phyloP scores from a whole-genome alignment of 1,140 invertebrate species.

The Phenacoccus solenopsis region DNA sequence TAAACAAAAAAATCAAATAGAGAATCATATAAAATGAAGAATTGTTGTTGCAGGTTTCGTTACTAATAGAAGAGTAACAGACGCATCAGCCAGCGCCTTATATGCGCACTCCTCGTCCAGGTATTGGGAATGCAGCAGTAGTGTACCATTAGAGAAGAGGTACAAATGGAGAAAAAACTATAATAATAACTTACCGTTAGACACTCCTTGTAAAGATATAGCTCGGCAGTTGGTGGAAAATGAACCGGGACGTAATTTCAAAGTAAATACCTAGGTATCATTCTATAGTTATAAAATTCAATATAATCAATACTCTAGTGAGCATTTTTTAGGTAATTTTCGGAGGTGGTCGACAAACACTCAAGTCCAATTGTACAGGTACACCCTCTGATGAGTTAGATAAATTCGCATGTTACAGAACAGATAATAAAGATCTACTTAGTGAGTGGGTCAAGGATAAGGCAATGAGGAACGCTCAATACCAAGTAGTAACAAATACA shows the following conservation, averaged over 20 bases:
- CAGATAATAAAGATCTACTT: constrained; percentile 59
- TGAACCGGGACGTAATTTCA: constrained; percentile 54
- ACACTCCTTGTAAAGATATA: constrained; percentile 52
- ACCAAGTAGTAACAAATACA: constrained; percentile 49
- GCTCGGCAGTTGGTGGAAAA: constrained; percentile 58
- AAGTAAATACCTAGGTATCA: too few relatives aligned
- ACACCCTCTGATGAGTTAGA: constrained; percentile 46
- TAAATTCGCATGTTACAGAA: constrained; percentile 48
- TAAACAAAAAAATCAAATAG: too few relatives aligned
- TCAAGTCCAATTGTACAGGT: constrained; percentile 43
- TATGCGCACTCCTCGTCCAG: constrained; percentile 65
- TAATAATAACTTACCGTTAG: constrained; percentile 44
- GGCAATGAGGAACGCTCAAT: constrained; percentile 35
- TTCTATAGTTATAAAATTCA: too few relatives aligned
- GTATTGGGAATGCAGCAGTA: constrained; percentile 72
- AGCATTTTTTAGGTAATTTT: constrained; percentile 54
- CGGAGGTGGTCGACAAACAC: constrained; percentile 63
- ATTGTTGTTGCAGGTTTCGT: constrained; percentile 53
- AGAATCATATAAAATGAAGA: too few relatives aligned
- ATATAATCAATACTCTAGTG: too few relatives aligned
- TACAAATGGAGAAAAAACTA: too few relatives aligned
- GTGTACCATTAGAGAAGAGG: too few relatives aligned
- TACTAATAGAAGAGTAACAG: constrained; percentile 64
- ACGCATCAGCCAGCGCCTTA: constrained; percentile 62
- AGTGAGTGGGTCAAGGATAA: constrained; percentile 52